Evolutionary conservation across 2,797 vertebrate species (phyloP).

Genomic region (Sebastes minor): DNA sequence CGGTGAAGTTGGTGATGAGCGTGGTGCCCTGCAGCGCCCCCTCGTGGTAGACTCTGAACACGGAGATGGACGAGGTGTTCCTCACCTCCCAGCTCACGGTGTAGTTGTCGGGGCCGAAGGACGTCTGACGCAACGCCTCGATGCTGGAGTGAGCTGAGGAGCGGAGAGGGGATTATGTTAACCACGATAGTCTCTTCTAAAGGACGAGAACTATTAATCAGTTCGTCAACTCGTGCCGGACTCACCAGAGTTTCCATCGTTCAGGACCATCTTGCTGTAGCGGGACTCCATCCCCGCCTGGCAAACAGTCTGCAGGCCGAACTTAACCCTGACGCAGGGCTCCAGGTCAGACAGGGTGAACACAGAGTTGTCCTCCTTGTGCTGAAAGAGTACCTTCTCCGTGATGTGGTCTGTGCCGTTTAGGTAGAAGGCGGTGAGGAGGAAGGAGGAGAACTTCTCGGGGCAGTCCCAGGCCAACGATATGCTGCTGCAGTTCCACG

Average conservation of each 20-base stretch:
- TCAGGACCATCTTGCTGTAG: conserved; percentile 64
- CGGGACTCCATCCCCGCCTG: conserved; percentile 48
- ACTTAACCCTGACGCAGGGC: conserved; percentile 70
- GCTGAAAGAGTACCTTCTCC: conserved; percentile 37
- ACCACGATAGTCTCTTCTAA: neutral
- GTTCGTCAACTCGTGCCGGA: too few relatives aligned
- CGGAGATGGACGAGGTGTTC: conserved; percentile 63
- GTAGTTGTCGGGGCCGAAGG: conserved; percentile 64
- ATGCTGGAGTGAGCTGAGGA: conserved; percentile 70
- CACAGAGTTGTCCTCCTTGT: neutral
- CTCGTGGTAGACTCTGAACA: conserved; percentile 72
- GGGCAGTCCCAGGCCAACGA: conserved; percentile 73
- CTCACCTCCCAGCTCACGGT: conserved; percentile 73
- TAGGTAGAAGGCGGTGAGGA: conserved; percentile 67
- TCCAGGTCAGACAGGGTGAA: conserved; percentile 60
- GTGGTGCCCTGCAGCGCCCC: conserved; percentile 62
- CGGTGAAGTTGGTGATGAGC: conserved; percentile 46
- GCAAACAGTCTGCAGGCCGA: conserved; percentile 76
- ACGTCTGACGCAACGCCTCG: conserved; percentile 55
- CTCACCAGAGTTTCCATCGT: conserved; percentile 69
- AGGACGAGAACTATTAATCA: too few relatives aligned
- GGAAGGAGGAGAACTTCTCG: conserved; percentile 57
- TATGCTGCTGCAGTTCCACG: conserved; percentile 69
- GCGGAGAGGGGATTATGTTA: neutral
- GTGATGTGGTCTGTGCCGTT: conserved; percentile 46